A percentile compares a stretch with the other conserved stretches of the same genome.
Conservation (phyloP, 2,797 vertebrate species). For the Spea hammondii region DNA sequence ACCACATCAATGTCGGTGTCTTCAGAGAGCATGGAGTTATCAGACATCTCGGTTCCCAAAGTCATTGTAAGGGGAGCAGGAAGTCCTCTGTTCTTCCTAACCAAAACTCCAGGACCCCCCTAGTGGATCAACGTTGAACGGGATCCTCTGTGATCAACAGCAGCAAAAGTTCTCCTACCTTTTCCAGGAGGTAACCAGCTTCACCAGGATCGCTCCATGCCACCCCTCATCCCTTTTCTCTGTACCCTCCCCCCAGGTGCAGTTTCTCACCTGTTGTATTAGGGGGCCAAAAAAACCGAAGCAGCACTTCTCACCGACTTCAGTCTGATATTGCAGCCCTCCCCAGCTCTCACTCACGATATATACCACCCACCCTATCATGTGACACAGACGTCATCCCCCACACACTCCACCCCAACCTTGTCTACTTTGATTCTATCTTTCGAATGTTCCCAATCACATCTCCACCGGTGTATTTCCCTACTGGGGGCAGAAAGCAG, state of each 20-base stretch:
- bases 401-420: slow-evolving; percentile 55
- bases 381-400: slow-evolving; percentile 68
- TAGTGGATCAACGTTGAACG: slow-evolving; percentile 45
- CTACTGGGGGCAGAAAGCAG: too few species aligned
- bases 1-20: slow-evolving; percentile 96
- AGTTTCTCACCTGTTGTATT: not conserved
- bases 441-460: not conserved
- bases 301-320: not conserved
- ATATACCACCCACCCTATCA: slow-evolving; percentile 57
- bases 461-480: too few species aligned
- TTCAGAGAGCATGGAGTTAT: slow-evolving; percentile 88
- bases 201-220: slow-evolving; percentile 1
- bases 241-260: slow-evolving; percentile 2
- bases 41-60: slow-evolving; percentile 83
- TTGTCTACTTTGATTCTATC: not conserved
- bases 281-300: not conserved
- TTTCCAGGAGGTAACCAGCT: not conserved
- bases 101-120: slow-evolving; percentile 42
- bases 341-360: not conserved
- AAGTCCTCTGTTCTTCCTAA: slow-evolving; percentile 25
- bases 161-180: slow-evolving; percentile 7
- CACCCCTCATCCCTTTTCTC: slow-evolving; percentile 22
- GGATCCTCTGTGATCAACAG: slow-evolving; percentile 45
- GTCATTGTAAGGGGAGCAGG: slow-evolving; percentile 73
- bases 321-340: slow-evolving; percentile 24